Evolutionary conservation across 2,888 invertebrate genomes (phyloP).

Genomic region (Tetanocera ferruginea): DNA sequence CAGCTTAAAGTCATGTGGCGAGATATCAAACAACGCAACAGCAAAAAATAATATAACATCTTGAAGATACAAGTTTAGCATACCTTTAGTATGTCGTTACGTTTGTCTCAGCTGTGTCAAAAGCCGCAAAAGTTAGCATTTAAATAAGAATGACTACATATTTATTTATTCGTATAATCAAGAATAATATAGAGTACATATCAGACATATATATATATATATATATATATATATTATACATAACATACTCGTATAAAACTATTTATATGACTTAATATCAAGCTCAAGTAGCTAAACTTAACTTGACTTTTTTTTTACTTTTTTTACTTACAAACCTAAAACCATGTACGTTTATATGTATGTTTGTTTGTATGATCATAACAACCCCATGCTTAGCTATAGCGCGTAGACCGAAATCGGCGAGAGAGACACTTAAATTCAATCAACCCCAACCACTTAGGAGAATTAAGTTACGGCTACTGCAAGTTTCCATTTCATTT

Average conservation of each 20-base stretch:
- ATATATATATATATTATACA: too few relatives aligned
- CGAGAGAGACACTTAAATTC: conserved; percentile 37
- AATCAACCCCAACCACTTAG: conserved; percentile 43
- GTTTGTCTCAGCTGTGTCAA: neutral
- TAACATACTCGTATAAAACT: too few relatives aligned
- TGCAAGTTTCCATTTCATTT: conserved; percentile 24
- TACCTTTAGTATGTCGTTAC: too few relatives aligned
- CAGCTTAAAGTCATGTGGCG: too few relatives aligned
- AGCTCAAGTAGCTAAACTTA: conserved; percentile 7
- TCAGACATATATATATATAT: neutral
- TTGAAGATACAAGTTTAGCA: too few relatives aligned
- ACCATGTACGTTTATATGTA: neutral
- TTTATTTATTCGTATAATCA: neutral
- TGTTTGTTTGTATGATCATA: too few relatives aligned
- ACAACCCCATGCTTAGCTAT: conserved; percentile 1
- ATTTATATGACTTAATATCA: conserved; percentile 30
- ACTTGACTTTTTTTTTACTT: neutral
- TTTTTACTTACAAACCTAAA: neutral
- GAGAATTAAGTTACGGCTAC: conserved; percentile 38
- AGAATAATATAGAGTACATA: neutral
- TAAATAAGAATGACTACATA: neutral
- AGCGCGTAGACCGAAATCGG: neutral
- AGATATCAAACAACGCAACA: neutral
- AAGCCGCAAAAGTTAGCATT: conserved; percentile 16
- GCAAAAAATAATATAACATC: neutral